Base-by-base conservation (phyloP, 2,797 vertebrate genomes). In the Danio albolineatus region DNA sequence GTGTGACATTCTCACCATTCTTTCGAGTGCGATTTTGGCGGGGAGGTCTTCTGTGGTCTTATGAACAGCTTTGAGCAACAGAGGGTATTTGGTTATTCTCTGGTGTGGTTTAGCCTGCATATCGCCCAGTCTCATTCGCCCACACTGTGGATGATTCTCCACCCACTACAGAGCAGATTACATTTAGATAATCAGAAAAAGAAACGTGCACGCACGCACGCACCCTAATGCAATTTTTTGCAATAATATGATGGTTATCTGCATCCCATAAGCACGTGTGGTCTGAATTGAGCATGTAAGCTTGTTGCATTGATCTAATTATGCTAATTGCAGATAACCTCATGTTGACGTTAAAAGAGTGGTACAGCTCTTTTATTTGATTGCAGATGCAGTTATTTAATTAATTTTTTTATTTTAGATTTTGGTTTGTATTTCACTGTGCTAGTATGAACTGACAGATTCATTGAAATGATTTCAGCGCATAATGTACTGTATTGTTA, bases 31-130 rank as follows among this genome's bases (percentile, higher is more conserved):
- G 4, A 86, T 83, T 48, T 85, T 90, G 10, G 87, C 83, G 0
- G 17, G 60, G 2, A 82, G 49, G 44, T 95, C 90, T 7, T 90
- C 80, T 10, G 90, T 95, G 86, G 62, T 88, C 82, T 95, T 95
- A 60, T 94, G 91, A 61, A 96, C 88, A 0, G 95, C 94, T 77
- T 92, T 95, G 7, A 96, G 92, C 82, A 96, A 88, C 43, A 96
- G 92, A 0, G 94, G 94, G 75, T 96, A 96, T 86, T 96, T 96
- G 65, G 96, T 96, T 89, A 96, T 92, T 80, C 96, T 94, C 88
- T 95, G 94, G 69, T 96, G 94, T 2, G 96, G 95, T 80, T 94
- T 95, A 82, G 95, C 95, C 83, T 95, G 94, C 91, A 96, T 92
- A 86, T 95, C 95, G 0, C 94, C 93, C 13, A 96, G 85, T 4